Evolutionary conservation across 2,888 invertebrate genomes (phyloP).

Genomic region (Dryobotodes eremita): DNA sequence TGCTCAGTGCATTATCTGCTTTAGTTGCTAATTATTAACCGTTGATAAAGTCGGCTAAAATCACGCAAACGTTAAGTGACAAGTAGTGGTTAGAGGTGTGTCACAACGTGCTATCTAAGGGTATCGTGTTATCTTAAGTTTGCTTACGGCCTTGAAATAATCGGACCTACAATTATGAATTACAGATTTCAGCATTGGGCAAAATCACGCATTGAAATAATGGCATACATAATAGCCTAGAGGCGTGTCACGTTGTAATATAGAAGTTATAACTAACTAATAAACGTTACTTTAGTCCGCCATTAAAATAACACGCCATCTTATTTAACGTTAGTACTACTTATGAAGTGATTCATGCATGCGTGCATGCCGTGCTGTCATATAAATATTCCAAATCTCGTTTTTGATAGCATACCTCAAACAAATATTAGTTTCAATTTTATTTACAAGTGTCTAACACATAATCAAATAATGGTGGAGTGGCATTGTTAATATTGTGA

Average conservation of each 20-base stretch:
- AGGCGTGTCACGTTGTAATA: neutral
- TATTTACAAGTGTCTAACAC: constrained; percentile 34
- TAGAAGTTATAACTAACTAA: too few species aligned
- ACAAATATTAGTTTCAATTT: constrained; percentile 40
- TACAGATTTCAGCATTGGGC: constrained; percentile 14
- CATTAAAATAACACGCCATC: neutral
- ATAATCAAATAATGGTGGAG: constrained; percentile 27
- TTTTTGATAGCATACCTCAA: constrained; percentile 39
- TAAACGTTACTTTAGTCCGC: neutral
- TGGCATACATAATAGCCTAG: neutral
- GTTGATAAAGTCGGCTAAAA: constrained; percentile 61
- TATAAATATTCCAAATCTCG: constrained; percentile 38
- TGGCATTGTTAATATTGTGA: constrained; percentile 22
- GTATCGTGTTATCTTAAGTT: constrained; percentile 34
- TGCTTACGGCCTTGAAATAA: constrained; percentile 49
- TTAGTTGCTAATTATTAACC: constrained; percentile 55
- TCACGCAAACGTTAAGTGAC: constrained; percentile 69
- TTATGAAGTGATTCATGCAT: neutral
- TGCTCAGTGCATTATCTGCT: constrained; percentile 33
- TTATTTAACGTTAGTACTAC: neutral
- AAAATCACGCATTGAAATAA: constrained; percentile 24
- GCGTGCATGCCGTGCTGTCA: constrained; percentile 21
- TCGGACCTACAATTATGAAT: constrained; percentile 11
- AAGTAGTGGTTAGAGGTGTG: constrained; percentile 70
- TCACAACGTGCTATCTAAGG: constrained; percentile 52